Evolutionary conservation across 2,113 vertebrate species (phyloP).

Genomic region (Orientallactaga bullata): DNA sequence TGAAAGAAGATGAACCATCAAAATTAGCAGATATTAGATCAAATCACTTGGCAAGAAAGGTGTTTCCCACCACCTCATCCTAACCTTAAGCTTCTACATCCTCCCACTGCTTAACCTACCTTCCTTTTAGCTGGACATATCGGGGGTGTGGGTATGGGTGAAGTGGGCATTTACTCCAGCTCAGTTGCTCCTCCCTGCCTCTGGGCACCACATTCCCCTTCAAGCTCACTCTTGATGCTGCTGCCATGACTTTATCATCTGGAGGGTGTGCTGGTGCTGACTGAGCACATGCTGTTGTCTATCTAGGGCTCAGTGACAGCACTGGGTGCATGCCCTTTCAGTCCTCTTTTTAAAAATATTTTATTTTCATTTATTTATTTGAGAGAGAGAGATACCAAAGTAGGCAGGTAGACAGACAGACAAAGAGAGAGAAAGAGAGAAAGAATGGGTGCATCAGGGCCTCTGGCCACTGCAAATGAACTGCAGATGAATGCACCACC

Average conservation of each 20-base stretch:
- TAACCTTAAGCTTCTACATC: neutral
- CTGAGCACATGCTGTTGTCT: neutral
- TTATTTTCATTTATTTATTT: too few species aligned
- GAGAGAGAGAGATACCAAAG: too few species aligned
- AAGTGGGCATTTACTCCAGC: neutral
- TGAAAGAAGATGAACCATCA: neutral
- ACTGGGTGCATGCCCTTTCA: too few species aligned
- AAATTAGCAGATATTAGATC: neutral
- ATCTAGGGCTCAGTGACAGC: neutral
- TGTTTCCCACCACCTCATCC: neutral
- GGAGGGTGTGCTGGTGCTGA: too few species aligned
- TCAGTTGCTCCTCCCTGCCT: neutral
- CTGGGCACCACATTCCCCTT: neutral
- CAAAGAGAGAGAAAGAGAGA: too few species aligned
- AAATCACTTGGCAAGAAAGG: neutral
- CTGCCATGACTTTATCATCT: neutral
- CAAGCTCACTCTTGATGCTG: neutral
- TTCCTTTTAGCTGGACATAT: neutral
- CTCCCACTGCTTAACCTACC: accelerated
- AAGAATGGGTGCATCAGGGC: too few species aligned
- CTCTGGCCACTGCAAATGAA: too few species aligned
- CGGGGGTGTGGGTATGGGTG: neutral
- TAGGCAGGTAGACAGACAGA: too few species aligned
- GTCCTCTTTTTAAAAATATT: too few species aligned
- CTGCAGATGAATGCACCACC: too few species aligned